Evolutionary conservation across 1,140 invertebrate genomes (phyloP).

Genomic region (Nasonia giraulti): DNA sequence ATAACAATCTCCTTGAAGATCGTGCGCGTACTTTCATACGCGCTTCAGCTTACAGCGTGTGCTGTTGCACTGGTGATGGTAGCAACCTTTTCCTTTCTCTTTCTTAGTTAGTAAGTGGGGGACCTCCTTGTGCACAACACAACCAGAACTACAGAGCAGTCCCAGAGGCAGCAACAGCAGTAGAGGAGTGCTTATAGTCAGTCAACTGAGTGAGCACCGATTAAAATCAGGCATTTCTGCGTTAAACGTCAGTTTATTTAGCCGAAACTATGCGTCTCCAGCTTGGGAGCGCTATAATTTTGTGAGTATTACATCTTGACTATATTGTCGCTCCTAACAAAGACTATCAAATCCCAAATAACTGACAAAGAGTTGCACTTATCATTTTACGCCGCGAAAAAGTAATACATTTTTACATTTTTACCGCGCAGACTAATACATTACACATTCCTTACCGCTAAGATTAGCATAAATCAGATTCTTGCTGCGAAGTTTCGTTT

Average conservation of each 20-base stretch:
- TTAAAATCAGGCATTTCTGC: background rate
- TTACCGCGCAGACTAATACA: no score
- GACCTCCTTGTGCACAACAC: background rate
- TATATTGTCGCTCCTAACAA: no score
- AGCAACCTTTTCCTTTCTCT: conserved; percentile 41
- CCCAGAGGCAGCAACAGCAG: background rate
- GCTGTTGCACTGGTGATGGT: background rate
- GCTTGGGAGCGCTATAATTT: background rate
- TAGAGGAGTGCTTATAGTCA: background rate
- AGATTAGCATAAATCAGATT: no score
- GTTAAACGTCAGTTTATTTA: background rate
- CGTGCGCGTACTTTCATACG: background rate
- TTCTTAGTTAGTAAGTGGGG: conserved; percentile 26
- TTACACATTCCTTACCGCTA: no score
- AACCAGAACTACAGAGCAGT: background rate
- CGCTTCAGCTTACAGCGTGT: background rate
- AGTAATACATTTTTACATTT: no score
- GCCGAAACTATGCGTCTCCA: conserved; percentile 18
- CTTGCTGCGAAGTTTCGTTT: no score
- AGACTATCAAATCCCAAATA: no score
- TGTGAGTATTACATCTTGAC: conserved; percentile 11
- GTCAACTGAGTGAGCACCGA: background rate
- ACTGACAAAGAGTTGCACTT: no score
- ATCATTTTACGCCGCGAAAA: no score
- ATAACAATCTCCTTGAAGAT: conserved; percentile 22